Base-by-base conservation (phyloP, 2,888 invertebrate species). In the Synergus itoensis region DNA sequence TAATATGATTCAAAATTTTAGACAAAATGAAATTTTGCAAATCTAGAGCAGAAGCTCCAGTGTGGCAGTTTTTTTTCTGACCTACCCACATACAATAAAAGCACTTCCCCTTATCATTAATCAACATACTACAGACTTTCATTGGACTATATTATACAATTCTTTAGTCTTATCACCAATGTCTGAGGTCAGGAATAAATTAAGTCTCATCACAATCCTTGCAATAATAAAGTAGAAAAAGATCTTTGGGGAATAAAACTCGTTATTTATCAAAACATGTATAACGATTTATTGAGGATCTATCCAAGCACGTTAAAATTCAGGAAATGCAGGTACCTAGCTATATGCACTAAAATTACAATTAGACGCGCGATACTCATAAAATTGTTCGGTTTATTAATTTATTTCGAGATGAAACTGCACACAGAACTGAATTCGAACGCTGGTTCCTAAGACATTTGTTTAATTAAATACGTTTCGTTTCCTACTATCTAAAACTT, bases 261-360 rank as follows among this genome's bases (percentile, higher is more conserved):
- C 57, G 11, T 21, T 75, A 28, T 76, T 88, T 90, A 91, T 90
- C 90, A 90, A 90, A 90, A 90, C 90, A 90, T 90, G 90, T 90
- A 91, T 90, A 90, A 90, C 90, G 91, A 91, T 90, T 90, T 90
- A 90, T 90, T 90, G 90, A 90, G 88, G 89, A 90, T 85, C 90
- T 90, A 91, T 90, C 84, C 87, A 90, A 90, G 91, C 90, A 91
- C 88, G 88, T 89, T 89, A 88, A 88, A 90, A 88, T 90, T 89
- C 87, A 89, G 88, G 88, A 90, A 89, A 90, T 88, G 90, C 90
- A 90, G 90, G 90, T 90, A 90, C 90, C 90, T 90, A 91, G 87
- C 89, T 90, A 89, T 67, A 21, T 87, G 87, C 86, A 83, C 89
- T 89, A 89, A 86, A 85, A 84, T 89, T 89, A 89, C 87, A 88